Evolutionary conservation across 1,140 invertebrate species (phyloP).

Genomic region (Tetraneura akinire): DNA sequence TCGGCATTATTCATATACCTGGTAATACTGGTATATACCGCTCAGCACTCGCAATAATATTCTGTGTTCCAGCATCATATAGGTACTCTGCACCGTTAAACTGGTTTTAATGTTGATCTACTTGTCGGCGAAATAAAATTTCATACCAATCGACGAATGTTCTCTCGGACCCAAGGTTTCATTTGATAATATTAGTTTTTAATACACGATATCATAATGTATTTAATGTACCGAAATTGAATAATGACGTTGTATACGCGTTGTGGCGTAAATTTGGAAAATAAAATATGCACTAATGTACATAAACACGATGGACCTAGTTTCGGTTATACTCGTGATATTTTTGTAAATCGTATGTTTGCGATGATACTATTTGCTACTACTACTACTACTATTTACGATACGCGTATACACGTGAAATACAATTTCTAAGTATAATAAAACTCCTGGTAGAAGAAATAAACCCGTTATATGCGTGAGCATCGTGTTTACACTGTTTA

Average conservation of each 20-base stretch:
- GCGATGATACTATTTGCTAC: too few relatives aligned
- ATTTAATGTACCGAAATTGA: not conserved
- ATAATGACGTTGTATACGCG: too few relatives aligned
- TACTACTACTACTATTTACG: too few relatives aligned
- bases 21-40: slow-evolving; percentile 32
- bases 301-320: too few relatives aligned
- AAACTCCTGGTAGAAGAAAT: too few relatives aligned
- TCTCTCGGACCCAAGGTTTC: slow-evolving; percentile 18
- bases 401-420: not conserved
- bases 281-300: too few relatives aligned
- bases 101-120: slow-evolving; percentile 36
- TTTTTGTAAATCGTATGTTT: too few relatives aligned
- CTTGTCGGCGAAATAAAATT: slow-evolving; percentile 25
- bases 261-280: not conserved
- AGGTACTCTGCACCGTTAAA: slow-evolving; percentile 31
- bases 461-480: too few relatives aligned
- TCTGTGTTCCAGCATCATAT: not conserved
- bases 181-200: slow-evolving; percentile 9
- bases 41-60: slow-evolving; percentile 18
- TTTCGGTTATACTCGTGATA: too few relatives aligned
- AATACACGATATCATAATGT: not conserved
- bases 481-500: too few relatives aligned
- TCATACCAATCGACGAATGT: not conserved
- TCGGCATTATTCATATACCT: slow-evolving; percentile 10
- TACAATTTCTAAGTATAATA: too few relatives aligned